Base-by-base conservation (phyloP, 2,888 invertebrate genomes). In the Drepana falcataria region DNA sequence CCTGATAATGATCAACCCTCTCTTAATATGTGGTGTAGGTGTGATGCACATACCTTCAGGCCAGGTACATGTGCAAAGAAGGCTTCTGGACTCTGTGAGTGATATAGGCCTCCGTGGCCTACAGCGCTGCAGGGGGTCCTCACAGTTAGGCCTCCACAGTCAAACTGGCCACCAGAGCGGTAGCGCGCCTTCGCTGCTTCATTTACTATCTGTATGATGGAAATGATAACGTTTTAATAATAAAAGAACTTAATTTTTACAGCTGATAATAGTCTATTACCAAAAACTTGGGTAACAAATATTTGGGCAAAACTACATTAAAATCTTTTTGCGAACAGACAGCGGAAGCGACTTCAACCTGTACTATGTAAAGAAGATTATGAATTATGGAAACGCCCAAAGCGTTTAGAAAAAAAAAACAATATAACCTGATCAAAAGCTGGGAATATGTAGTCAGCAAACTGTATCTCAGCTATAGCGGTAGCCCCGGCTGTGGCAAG, bases 381-480 rank as follows among this genome's bases (percentile, higher is more conserved):
- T 21, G 21, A 1, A 21, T 21, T 21, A 21, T 21, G 1, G 21
- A 21, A 21, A 21, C 21, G 21, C 21, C 21, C 21, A 21, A 37
- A 37, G 1, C 5, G 5, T 4, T 33, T 34, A 58, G 53, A 40
- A 55, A n/a, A 35, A 37, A 34, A 35, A 7, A 51, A 34, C 48
- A 47, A 21, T 56, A 35, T 53, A 68, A 97, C 96, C 93, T 99
- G 99, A 91, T 99, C 99, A 85, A 99, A 99, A 1, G 99, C 99
- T 2, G 99, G 99, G 80, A 96, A 98, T 66, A 99, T 99, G 77
- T 99, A 99, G 88, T 99, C 99, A 0, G 98, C 99, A 87, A 99
- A 99, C 87, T 99, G 99, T 79, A 99, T 98, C 91, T 99, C 99
- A 0, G 99, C 99, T 53, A 99, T 97, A 0, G 99, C 98, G 0